Conservation (phyloP, 2,888 invertebrate genomes). For the Andrena marginata region DNA sequence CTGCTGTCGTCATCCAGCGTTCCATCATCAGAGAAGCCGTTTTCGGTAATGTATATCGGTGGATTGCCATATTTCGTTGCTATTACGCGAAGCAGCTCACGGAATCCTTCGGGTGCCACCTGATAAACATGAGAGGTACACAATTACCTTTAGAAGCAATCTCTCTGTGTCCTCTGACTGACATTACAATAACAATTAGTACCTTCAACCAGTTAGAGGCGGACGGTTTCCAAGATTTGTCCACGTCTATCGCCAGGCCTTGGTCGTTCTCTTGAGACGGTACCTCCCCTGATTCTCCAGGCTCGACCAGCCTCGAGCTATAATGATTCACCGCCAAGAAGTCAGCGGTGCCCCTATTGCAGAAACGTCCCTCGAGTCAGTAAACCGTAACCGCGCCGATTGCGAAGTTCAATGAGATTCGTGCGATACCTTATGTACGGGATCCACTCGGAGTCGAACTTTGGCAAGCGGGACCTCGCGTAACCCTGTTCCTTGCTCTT, state of each 20-base stretch:
- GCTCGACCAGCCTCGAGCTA: constrained; percentile 66
- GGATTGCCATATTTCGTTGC: constrained; percentile 86
- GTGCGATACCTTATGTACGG: constrained; percentile 84
- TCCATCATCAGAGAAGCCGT: constrained; percentile 87
- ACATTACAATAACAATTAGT: constrained; percentile 31
- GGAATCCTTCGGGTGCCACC: constrained; percentile 88
- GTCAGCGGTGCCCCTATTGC: constrained; percentile 66
- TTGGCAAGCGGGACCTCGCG: constrained; percentile 84
- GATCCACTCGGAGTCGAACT: constrained; percentile 86
- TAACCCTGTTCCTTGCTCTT: constrained; percentile 85
- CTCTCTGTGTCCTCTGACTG: too few species aligned
- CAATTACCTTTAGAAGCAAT: background rate
- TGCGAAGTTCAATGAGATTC: too few species aligned
- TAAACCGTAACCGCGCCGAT: background rate
- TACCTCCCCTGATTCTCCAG: constrained; percentile 39
- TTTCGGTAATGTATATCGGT: constrained; percentile 87
- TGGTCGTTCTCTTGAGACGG: constrained; percentile 72
- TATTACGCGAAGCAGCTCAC: constrained; percentile 86
- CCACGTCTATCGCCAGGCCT: constrained; percentile 87
- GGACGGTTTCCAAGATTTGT: constrained; percentile 88
- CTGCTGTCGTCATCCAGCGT: constrained; percentile 85
- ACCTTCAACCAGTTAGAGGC: constrained; percentile 88
- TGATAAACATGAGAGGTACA: constrained; percentile 20
- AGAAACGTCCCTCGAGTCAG: background rate
- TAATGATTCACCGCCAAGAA: constrained; percentile 80